Base-by-base conservation (phyloP, 2,797 vertebrate genomes). In the Myripristis murdjan region DNA sequence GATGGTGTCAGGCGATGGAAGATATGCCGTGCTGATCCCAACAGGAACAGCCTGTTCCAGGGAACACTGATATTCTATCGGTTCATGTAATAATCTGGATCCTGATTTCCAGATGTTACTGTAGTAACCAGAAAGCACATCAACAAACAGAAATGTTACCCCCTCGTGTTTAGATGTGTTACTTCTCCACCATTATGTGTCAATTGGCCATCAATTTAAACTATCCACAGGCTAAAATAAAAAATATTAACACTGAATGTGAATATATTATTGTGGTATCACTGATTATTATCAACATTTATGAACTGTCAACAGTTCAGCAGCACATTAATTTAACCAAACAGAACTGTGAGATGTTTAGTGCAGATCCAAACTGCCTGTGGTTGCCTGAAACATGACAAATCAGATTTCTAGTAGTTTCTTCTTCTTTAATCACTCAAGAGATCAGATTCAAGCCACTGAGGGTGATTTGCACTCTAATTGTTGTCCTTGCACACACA, bases 11-110 rank as follows among this genome's bases (percentile, higher is more conserved):
- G 6, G 53, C 16, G 47, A 24, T 51, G 71, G 69, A 70, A 68
- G 51, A 26, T 37, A 82, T 81, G 74, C 39, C 81, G 81, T 74
- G 77, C 69, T 70, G 49, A 22, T 37, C 37, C 73, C 86, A 86
- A 62, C 43, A 60, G 44, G 77, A 84, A 64, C 64, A 73, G 49
- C 6, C 56, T 58, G 61, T 54, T 60, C 64, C 43, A 20, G 7
- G 55, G 22, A 1, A 76, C 60, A 24, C 26, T 15, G n/a, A 64
- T 39, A 39, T 49, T 28, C 12, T 18, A 24, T 61, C 49, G 60
- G 52, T 55, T 39, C 18, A 22, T 44, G 43, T 59, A 65, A 51
- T 20, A 15, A 22, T 14, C 23, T 7, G 15, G 16, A 52, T 64
- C 46, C 15, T 14, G 8, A 18, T 48, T 18, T n/a, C 54, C 8